A percentile compares a stretch with the other conserved stretches of the same genome.
Conservation (phyloP, 2,888 invertebrate species). For the Enoplolaimus lenunculus region DNA sequence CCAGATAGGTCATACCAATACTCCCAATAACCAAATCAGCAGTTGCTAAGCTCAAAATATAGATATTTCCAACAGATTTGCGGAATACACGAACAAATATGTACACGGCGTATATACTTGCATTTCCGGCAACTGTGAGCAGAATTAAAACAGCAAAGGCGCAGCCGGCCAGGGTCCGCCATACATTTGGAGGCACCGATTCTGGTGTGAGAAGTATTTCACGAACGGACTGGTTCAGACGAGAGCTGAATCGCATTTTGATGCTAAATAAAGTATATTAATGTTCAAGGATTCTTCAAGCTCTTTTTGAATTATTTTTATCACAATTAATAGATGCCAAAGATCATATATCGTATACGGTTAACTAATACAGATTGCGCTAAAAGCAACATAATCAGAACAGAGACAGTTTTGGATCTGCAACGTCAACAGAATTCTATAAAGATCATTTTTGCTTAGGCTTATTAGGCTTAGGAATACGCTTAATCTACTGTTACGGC, state of each 20-base stretch:
- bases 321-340: too few relatives aligned
- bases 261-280: too few relatives aligned
- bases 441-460: too few relatives aligned
- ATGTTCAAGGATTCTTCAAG: too few relatives aligned
- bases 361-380: too few relatives aligned
- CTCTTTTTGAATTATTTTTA: too few relatives aligned
- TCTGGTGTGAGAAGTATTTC: not conserved
- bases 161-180: not conserved
- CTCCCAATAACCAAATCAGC: slow-evolving; percentile 31
- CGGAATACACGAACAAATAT: not conserved
- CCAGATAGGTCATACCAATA: slow-evolving; percentile 29
- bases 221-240: not conserved
- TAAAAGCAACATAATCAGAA: too few relatives aligned
- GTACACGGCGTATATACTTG: not conserved
- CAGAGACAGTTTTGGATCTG: too few relatives aligned
- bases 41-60: slow-evolving; percentile 29
- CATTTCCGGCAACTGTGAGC: not conserved
- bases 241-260: not conserved
- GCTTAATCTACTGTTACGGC: too few relatives aligned
- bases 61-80: slow-evolving; percentile 31
- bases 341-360: too few relatives aligned
- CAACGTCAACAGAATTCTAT: too few relatives aligned
- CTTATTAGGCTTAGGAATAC: too few relatives aligned
- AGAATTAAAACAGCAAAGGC: not conserved
- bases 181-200: not conserved